These are phyloP conservation scores for Athripsodes cinereus DNA, from an alignment of 2,888 invertebrate genomes.

Conservation along the genomic window DNA sequence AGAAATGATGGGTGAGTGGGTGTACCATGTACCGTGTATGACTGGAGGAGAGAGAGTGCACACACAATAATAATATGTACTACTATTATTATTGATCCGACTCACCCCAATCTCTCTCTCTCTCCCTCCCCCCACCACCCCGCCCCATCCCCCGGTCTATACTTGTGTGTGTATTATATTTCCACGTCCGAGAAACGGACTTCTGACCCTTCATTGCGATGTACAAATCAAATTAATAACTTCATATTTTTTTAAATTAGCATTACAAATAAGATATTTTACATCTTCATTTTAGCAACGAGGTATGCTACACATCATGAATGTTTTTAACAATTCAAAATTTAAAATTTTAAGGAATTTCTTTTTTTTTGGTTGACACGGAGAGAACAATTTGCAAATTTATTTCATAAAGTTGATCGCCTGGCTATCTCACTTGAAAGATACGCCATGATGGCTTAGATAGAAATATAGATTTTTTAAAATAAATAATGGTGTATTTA, in stretches of 20 bases:
- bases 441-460: too few species aligned
- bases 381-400: too few species aligned
- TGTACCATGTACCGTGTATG: neutral
- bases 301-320: too few species aligned
- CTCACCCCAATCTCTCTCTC: constrained; percentile 26
- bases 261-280: neutral
- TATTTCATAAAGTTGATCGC: too few species aligned
- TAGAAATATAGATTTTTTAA: too few species aligned
- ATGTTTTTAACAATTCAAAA: too few species aligned
- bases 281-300: neutral
- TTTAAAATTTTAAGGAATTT: too few species aligned
- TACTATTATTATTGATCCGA: constrained; percentile 53
- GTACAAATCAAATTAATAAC: neutral
- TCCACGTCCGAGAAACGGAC: constrained; percentile 6
- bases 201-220: neutral
- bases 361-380: too few species aligned
- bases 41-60: constrained; percentile 36
- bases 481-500: too few species aligned
- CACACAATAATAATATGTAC: constrained; percentile 40
- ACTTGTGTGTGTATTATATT: constrained; percentile 4
- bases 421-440: too few species aligned
- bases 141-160: neutral
- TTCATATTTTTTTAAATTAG: too few species aligned
- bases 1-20: neutral
- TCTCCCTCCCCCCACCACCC: neutral